Evolutionary conservation across 2,888 invertebrate genomes (phyloP), one percentile per base, ranked within the genome.

Genomic region (Bellardia bayeri): DNA sequence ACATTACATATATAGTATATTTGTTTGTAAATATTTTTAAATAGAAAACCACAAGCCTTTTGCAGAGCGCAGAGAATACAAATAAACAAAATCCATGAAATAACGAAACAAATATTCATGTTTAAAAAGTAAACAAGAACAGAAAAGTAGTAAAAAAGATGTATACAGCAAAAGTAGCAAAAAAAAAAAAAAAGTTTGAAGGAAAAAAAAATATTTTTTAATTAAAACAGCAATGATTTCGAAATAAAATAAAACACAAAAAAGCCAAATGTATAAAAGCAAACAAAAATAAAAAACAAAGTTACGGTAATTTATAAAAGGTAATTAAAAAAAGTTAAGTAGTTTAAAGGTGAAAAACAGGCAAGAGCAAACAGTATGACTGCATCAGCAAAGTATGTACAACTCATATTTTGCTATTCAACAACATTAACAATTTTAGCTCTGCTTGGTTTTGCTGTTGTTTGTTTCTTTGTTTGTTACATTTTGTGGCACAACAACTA

Each of bases 291-390:
- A 37, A n/a, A 74, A 75, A 85, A 69, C 72, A 85, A 86, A 87
- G 85, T 87, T 87, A 85, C 85, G 82, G 76, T 85, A 87, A 85
- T 82, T 87, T 75, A 84, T 85, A 85, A 58, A 87, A 85, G 87
- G 87, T 87, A 87, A 87, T 87, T 87, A 87, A 85, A 87, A 63
- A 86, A 76, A 56, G 78, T 63, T 78, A 82, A 82, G 84, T 82
- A 87, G 79, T 79, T 80, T 54, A 80, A 80, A 78, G 64, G 63
- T 64, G 37, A n/a, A 42, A 64, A 45, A 23, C 23, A 14, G 42
- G 23, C 3, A 82, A 51, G 16, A 56, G 51, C 13, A 45, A 42
- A 45, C 8, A 54, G 6, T 8, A n/a, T 3, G 51, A 13, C 9
- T n/a, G 51, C 16, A 16, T 23, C n/a, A 51, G 3, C n/a, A 13